A percentile compares a stretch with the other conserved stretches of the same genome.
These are phyloP conservation scores for Plutomurus gul DNA, from an alignment of 1,140 invertebrate species.

Conservation along the genomic window DNA sequence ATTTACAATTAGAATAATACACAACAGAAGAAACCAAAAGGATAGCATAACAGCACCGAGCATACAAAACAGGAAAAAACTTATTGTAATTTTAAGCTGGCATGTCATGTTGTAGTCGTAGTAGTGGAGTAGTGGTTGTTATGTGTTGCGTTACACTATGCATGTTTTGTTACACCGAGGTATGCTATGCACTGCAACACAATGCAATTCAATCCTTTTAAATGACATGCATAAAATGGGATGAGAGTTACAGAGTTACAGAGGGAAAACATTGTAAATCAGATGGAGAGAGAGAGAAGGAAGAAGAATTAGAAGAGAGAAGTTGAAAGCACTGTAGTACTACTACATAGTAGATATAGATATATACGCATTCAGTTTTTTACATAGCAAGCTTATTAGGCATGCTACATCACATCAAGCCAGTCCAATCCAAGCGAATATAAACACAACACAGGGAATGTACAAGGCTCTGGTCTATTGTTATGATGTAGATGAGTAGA, in stretches of 20 bases:
- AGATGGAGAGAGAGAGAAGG: not conserved
- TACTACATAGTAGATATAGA: not conserved
- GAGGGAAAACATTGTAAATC: slow-evolving; percentile 20
- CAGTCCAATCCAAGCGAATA: not conserved
- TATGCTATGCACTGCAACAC: slow-evolving; percentile 7
- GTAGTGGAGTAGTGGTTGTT: not conserved
- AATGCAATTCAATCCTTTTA: slow-evolving; percentile 27
- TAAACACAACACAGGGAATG: not conserved
- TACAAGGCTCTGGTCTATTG: not conserved
- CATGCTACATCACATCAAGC: not conserved
- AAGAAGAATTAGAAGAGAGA: too few relatives aligned
- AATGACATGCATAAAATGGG: slow-evolving; percentile 27
- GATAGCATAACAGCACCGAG: not conserved
- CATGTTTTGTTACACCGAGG: not conserved
- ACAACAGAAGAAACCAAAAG: not conserved
- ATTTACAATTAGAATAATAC: not conserved
- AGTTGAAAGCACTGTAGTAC: not conserved
- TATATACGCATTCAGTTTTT: not conserved
- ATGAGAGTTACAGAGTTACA: slow-evolving; percentile 4
- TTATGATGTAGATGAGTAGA: not conserved
- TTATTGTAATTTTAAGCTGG: slow-evolving; percentile 27
- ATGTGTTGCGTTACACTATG: not conserved
- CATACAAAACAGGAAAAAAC: not conserved
- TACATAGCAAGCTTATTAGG: not conserved
- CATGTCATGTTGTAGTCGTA: slow-evolving; percentile 4